Base-by-base conservation (phyloP, 2,888 invertebrate species). In the Eretmocerus hayati region DNA sequence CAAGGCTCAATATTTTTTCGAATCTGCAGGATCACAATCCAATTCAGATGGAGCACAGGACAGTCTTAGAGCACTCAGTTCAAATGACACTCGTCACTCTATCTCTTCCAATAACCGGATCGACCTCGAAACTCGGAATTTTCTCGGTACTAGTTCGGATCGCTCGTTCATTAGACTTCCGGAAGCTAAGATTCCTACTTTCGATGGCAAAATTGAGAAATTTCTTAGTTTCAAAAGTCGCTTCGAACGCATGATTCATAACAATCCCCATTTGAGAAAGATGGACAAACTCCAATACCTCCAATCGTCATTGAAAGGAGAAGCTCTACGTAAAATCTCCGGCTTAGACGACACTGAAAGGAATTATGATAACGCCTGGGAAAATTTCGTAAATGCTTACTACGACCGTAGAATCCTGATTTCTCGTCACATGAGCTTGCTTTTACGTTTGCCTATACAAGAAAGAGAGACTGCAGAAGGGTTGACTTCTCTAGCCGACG, bases 221-320 rank as follows among this genome's bases (percentile, higher is more conserved):
- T 59, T 56, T 54, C 22, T 56, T 5, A 52, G 50, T 6, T 60
- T 58, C 26, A 26, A 26, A 26, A 26, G 11, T 26, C 6, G 26
- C 6, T 26, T 26, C 26, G 26, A 9, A 9, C 6, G 11, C 6
- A 26, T 26, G 26, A 11, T 26, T 11, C 26, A 26, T 11, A 26
- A 26, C 11, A 6, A 45, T 32, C 13, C 31, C 1, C 51, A 57
- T 33, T 26, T 57, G 8, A 35, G 44, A 2, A 30, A 52, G 13
- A 15, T 55, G 4, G 52, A 54, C 37, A 59, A 54, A 38, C 31
- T 54, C 2, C 36, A 42, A 19, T 56, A 56, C 37, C 44, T 56
- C 33, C 21, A 45, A 41, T 36, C 52, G 1, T 32, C 49, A 5
- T 22, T 56, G 18, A 36, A 5, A 4, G 56, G 43, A 11, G 53